A percentile compares a stretch with the other conserved stretches of the same genome.
phyloP scores from a whole-genome alignment of 2,113 vertebrate genomes.

The Mesitornis unicolor region DNA sequence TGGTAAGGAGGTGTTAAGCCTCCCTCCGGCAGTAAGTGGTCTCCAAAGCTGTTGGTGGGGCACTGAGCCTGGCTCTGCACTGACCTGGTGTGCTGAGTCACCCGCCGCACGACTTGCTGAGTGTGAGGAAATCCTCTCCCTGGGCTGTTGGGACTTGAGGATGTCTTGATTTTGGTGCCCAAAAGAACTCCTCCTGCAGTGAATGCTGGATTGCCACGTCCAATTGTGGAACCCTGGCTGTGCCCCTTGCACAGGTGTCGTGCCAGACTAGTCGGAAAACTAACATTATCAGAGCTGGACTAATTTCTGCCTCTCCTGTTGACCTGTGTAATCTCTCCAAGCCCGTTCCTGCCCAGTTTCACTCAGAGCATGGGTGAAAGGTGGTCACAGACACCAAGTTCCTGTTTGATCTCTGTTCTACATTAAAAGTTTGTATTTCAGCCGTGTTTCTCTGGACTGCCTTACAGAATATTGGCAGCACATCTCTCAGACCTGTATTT shows the following conservation, averaged over 20 bases:
- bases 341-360: neutral
- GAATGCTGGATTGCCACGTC: neutral
- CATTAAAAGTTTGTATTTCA: neutral
- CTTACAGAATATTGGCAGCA: neutral
- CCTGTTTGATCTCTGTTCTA: neutral
- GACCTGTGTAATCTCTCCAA: neutral
- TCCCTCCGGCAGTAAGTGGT: fast-evolving
- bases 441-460: neutral
- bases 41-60: neutral
- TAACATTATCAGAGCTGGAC: neutral
- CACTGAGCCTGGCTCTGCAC: neutral
- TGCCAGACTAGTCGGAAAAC: neutral
- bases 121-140: neutral
- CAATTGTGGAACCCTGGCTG: neutral
- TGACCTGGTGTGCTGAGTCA: neutral
- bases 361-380: neutral
- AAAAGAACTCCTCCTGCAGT: neutral
- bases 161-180: neutral
- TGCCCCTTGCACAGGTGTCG: neutral
- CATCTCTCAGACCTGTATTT: neutral
- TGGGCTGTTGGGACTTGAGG: neutral
- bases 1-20: neutral
- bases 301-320: neutral
- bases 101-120: neutral
- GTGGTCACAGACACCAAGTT: neutral